phyloP scores from a whole-genome alignment of 2,888 invertebrate species.

The Dolomedes plantarius region DNA sequence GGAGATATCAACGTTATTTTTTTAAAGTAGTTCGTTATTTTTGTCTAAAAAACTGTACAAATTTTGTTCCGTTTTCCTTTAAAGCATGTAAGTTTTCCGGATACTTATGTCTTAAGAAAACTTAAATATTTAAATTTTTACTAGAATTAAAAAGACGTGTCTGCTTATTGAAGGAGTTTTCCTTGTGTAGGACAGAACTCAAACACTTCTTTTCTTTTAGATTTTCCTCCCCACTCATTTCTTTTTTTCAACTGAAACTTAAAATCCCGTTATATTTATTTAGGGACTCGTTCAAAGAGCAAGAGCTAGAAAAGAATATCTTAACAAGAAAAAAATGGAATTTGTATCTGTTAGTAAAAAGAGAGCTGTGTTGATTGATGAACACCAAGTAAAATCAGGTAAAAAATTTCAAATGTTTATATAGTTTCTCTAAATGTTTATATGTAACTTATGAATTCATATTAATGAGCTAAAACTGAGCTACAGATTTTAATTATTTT shows the following conservation, averaged over 20 bases:
- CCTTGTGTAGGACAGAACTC: neutral
- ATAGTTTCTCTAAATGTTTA: neutral
- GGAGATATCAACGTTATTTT: neutral
- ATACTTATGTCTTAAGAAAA: too few species aligned
- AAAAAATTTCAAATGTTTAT: neutral
- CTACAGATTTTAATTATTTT: neutral
- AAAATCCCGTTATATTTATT: neutral
- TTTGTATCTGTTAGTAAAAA: slow-evolving; percentile 22
- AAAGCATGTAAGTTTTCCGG: too few species aligned
- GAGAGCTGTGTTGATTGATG: slow-evolving; percentile 31
- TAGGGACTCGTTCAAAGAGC: slow-evolving; percentile 29
- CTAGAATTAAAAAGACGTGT: too few species aligned
- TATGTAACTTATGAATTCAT: neutral
- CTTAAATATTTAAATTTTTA: too few species aligned
- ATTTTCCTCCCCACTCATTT: neutral
- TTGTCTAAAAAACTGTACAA: too few species aligned
- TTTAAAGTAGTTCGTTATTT: neutral
- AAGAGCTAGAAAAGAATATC: slow-evolving; percentile 40
- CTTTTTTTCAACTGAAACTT: neutral
- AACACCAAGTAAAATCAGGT: slow-evolving; percentile 13
- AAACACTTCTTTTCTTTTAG: neutral
- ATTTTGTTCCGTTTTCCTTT: too few species aligned
- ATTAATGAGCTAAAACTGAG: neutral
- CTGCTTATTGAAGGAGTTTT: neutral
- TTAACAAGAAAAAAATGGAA: slow-evolving; percentile 15